Evolutionary conservation across 2,797 vertebrate species (phyloP).

Genomic region (Scolopax bukidnonensis): DNA sequence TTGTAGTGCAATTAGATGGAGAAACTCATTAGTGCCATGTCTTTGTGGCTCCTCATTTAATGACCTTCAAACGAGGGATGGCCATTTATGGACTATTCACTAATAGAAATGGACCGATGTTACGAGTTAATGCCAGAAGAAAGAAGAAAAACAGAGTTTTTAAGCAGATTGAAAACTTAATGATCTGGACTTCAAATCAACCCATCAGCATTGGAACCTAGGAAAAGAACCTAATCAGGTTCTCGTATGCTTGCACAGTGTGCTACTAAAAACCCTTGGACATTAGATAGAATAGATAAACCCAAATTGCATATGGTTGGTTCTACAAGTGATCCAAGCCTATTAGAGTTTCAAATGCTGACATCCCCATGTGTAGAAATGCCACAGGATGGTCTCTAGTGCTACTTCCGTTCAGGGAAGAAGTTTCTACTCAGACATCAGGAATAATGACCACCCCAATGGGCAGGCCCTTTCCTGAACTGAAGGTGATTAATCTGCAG

Average conservation of each 20-base stretch:
- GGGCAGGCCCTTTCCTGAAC: not conserved
- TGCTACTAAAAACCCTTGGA: not conserved
- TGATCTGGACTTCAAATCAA: not conserved
- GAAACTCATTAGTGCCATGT: not conserved
- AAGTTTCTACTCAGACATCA: not conserved
- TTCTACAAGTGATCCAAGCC: not conserved
- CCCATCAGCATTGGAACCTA: not conserved
- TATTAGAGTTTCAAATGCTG: not conserved
- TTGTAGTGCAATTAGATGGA: not conserved
- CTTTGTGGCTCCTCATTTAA: not conserved
- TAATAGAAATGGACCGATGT: not conserved
- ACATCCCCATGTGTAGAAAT: not conserved
- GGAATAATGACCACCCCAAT: not conserved
- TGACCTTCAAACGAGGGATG: not conserved
- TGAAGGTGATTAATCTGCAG: not conserved
- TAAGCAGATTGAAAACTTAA: not conserved
- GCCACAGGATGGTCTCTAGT: not conserved
- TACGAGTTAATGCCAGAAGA: not conserved
- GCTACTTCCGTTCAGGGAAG: not conserved
- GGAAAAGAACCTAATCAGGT: not conserved
- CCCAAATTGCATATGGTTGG: fast-evolving
- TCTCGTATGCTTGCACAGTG: fast-evolving
- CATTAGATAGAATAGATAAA: not conserved
- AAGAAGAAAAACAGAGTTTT: not conserved
- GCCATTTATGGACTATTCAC: not conserved